Evolutionary conservation across 1,140 invertebrate genomes (phyloP), one percentile per base, ranked within the genome.

Genomic region (Drosophila ironensis): DNA sequence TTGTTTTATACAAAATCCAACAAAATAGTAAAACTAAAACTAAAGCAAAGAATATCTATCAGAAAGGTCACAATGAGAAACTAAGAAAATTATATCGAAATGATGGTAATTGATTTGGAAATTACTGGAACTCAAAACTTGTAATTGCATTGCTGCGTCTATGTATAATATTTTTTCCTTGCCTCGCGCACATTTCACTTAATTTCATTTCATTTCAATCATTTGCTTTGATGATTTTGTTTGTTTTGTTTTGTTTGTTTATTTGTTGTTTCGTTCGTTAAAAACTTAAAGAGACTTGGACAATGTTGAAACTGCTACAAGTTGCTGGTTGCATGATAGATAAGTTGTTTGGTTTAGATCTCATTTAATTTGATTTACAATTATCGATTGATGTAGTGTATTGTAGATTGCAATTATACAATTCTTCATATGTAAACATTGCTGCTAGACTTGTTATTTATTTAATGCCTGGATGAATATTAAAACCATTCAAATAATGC

Each of bases 401-500:
- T 33, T 33, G 30, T 64, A 72, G 60, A 71, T 80, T 81, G 68
- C 56, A 59, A 41, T 69, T 77, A 76, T 82, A 75, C 67, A 77
- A 67, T 76, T n/a, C n/a, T n/a, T 76, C 38, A 74, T 72, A 78
- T 74, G 66, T 69, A 69, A 56, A 68, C 24, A 50, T 70, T 72
- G 63, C 71, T 47, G 63, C 57, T 71, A 48, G 54, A 52, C 24
- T 84, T 77, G 72, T 74, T 87, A 70, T 78, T 82, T 82, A 63
- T 82, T 63, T 87, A 74, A 60, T 78, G 80, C 77, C 84, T 71
- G 73, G 73, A 84, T 86, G 78, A 86, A 84, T 86, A 86, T 73
- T 84, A 78, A 78, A 70, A 86, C 48, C 70, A 86, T 78, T 86
- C 78, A 84, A 84, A 86, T 86, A 78, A 86, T 84, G 73, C 78